Evolutionary conservation across 2,888 invertebrate genomes (phyloP).

Genomic region (Nysson spinosus): DNA sequence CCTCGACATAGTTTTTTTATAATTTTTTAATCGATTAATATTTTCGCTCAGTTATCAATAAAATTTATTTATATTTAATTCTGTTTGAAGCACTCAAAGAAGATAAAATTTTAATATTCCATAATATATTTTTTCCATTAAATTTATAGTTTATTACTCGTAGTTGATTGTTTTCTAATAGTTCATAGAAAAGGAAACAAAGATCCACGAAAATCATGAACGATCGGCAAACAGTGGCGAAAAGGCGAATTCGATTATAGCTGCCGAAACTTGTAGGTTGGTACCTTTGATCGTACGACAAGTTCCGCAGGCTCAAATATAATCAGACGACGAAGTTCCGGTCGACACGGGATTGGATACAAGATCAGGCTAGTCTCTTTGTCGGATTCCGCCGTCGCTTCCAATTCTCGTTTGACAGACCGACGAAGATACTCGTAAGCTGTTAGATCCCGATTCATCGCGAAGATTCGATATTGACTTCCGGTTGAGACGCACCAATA

Average conservation of each 20-base stretch:
- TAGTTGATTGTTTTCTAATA: too few species aligned
- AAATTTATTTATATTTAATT: too few species aligned
- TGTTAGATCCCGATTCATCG: slow-evolving; percentile 64
- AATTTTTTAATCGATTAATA: too few species aligned
- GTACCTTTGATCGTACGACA: slow-evolving; percentile 51
- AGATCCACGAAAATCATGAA: too few species aligned
- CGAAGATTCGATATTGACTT: slow-evolving; percentile 62
- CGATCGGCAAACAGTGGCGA: background rate
- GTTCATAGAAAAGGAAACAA: too few species aligned
- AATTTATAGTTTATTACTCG: too few species aligned
- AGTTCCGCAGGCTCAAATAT: slow-evolving; percentile 47
- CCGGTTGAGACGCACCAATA: background rate
- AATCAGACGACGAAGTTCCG: slow-evolving; percentile 52
- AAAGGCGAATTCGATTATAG: slow-evolving; percentile 18
- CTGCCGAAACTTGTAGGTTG: slow-evolving; percentile 39
- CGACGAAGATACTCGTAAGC: slow-evolving; percentile 69
- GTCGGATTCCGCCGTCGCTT: slow-evolving; percentile 38
- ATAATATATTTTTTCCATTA: too few species aligned
- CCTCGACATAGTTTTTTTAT: too few species aligned
- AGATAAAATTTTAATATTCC: too few species aligned
- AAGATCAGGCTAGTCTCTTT: slow-evolving; percentile 47
- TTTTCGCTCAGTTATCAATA: too few species aligned
- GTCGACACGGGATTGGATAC: slow-evolving; percentile 43
- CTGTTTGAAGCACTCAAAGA: too few species aligned
- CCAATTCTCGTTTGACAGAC: slow-evolving; percentile 41